Conservation (phyloP, 2,113 vertebrate genomes). For the Pluvialis apricaria region DNA sequence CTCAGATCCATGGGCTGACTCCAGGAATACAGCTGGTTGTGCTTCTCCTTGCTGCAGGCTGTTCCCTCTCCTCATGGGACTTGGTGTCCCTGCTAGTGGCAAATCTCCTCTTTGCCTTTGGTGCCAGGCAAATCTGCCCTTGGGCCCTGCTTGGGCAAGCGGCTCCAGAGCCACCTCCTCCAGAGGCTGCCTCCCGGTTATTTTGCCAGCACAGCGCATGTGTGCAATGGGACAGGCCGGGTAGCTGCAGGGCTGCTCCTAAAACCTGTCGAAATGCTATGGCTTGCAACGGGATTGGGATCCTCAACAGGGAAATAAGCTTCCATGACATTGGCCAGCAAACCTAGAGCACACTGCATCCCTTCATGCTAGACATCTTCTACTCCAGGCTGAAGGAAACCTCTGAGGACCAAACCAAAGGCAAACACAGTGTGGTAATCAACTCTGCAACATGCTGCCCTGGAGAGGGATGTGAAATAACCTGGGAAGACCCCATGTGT, state of each 20-base stretch:
- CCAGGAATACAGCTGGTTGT: not conserved
- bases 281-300: not conserved
- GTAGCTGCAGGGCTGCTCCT: not conserved
- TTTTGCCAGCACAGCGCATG: not conserved
- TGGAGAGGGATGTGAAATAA: not conserved
- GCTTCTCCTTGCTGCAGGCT: not conserved
- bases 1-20: not conserved
- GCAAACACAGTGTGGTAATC: not conserved
- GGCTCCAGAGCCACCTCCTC: not conserved
- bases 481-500: not conserved
- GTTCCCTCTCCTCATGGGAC: not conserved
- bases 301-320: not conserved
- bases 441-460: accelerated
- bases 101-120: not conserved
- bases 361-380: accelerated
- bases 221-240: not conserved
- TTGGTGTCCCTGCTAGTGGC: not conserved
- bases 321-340: not conserved
- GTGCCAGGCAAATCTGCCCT: not conserved
- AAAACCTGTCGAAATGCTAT: not conserved
- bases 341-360: not conserved
- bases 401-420: not conserved
- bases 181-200: not conserved
- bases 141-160: not conserved
- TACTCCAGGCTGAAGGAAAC: not conserved